Evolutionary conservation across 2,888 invertebrate species (phyloP).

Genomic region (Andrena flavipes): DNA sequence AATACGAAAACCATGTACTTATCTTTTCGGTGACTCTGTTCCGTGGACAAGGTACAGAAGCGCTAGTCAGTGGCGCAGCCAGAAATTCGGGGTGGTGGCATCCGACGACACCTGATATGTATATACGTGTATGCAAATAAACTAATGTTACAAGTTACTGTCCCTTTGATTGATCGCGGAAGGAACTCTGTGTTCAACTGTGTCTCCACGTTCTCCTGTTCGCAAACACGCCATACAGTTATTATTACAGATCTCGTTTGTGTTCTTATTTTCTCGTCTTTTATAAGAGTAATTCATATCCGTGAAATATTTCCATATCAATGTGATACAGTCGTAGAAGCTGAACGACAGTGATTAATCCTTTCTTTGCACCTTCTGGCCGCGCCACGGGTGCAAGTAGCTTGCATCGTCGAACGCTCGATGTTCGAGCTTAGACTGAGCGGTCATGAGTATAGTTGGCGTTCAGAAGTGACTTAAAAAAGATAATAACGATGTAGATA

Average conservation of each 20-base stretch:
- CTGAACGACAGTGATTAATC: background rate
- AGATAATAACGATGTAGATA: slow-evolving; percentile 29
- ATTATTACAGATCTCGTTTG: background rate
- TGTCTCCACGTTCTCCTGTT: background rate
- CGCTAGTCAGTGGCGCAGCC: slow-evolving; percentile 46
- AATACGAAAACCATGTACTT: slow-evolving; percentile 35
- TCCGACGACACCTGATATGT: slow-evolving; percentile 18
- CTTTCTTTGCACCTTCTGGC: slow-evolving; percentile 16
- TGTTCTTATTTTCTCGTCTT: background rate
- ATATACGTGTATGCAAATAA: slow-evolving; percentile 36
- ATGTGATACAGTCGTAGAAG: background rate
- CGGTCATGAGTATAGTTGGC: slow-evolving; percentile 26
- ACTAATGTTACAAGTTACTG: slow-evolving; percentile 20
- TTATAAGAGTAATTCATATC: slow-evolving; percentile 7
- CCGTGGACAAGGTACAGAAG: slow-evolving; percentile 32
- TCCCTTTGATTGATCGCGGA: background rate
- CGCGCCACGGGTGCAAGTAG: slow-evolving; percentile 24
- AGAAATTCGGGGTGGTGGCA: slow-evolving; percentile 21
- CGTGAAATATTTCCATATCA: slow-evolving; percentile 31
- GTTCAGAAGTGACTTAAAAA: slow-evolving; percentile 46
- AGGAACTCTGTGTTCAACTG: background rate
- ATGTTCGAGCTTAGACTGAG: slow-evolving; percentile 20
- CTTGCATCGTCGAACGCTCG: slow-evolving; percentile 19
- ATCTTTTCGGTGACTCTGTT: slow-evolving; percentile 40
- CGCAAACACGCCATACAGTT: background rate